Evolutionary conservation across 2,113 vertebrate genomes (phyloP).

Genomic region (Engystomops pustulosus): DNA sequence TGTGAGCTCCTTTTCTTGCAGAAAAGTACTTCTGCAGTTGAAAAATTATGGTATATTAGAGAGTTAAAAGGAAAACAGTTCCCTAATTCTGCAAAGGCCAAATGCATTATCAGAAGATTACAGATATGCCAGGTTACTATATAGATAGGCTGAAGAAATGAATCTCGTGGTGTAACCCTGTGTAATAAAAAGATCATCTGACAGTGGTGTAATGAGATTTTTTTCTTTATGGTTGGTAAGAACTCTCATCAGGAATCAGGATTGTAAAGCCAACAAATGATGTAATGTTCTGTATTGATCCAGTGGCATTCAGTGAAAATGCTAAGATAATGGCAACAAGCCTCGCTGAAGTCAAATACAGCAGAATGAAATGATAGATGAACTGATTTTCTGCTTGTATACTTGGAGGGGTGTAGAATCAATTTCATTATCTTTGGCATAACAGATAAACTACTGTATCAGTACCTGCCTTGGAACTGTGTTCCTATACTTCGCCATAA

Average conservation of each 20-base stretch:
- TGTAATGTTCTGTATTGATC: constrained; percentile 44
- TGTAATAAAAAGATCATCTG: neutral
- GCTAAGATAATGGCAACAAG: constrained; percentile 36
- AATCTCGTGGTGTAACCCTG: neutral
- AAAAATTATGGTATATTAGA: neutral
- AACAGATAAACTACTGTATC: neutral
- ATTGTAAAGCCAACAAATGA: constrained; percentile 27
- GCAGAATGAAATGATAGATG: constrained; percentile 35
- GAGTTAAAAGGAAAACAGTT: neutral
- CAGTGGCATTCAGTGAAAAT: constrained; percentile 40
- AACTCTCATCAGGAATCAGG: neutral
- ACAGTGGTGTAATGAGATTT: neutral
- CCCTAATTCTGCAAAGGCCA: neutral
- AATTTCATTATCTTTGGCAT: neutral
- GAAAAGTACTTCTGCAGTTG: too few species aligned
- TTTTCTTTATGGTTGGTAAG: neutral
- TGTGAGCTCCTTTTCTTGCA: too few species aligned
- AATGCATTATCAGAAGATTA: constrained; percentile 11
- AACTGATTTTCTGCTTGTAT: constrained; percentile 22
- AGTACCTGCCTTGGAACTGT: neutral
- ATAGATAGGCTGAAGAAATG: neutral
- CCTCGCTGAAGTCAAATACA: neutral
- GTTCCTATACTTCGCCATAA: neutral
- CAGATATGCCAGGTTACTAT: neutral
- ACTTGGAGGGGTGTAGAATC: constrained; percentile 33